phyloP scores from a whole-genome alignment of 2,797 vertebrate species.

The Anabacerthia variegaticeps region DNA sequence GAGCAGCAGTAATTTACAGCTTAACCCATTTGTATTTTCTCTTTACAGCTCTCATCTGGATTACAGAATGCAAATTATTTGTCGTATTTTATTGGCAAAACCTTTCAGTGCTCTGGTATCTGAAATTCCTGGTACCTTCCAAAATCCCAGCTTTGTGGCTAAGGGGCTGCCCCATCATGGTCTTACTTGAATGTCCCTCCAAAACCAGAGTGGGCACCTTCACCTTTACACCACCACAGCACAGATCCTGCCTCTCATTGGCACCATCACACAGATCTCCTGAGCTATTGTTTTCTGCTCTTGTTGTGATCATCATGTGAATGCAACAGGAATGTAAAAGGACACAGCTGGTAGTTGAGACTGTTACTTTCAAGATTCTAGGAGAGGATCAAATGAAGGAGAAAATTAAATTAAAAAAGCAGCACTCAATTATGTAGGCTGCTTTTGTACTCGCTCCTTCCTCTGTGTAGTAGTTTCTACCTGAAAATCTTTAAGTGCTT shows the following conservation, averaged over 20 bases:
- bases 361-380: constrained; percentile 33
- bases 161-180: background rate
- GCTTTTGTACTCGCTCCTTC: constrained; percentile 54
- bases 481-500: constrained; percentile 69
- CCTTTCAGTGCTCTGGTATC: background rate
- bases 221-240: background rate
- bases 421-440: constrained; percentile 60
- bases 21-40: constrained; percentile 39
- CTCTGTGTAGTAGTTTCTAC: constrained; percentile 54
- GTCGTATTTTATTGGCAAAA: background rate
- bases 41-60: constrained; percentile 52
- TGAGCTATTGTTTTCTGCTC: background rate
- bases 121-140: background rate
- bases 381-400: constrained; percentile 66
- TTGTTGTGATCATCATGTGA: background rate
- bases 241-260: background rate
- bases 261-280: background rate
- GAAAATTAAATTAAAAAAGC: constrained; percentile 69
- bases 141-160: background rate
- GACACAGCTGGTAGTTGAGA: constrained; percentile 26
- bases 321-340: background rate
- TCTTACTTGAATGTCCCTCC: background rate
- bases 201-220: background rate
- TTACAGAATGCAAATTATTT: constrained; percentile 50
- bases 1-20: constrained; percentile 28